A percentile compares a stretch with the other conserved stretches of the same genome.
Conservation (phyloP, 2,797 vertebrate genomes). For the Pseudochromis fuscus region DNA sequence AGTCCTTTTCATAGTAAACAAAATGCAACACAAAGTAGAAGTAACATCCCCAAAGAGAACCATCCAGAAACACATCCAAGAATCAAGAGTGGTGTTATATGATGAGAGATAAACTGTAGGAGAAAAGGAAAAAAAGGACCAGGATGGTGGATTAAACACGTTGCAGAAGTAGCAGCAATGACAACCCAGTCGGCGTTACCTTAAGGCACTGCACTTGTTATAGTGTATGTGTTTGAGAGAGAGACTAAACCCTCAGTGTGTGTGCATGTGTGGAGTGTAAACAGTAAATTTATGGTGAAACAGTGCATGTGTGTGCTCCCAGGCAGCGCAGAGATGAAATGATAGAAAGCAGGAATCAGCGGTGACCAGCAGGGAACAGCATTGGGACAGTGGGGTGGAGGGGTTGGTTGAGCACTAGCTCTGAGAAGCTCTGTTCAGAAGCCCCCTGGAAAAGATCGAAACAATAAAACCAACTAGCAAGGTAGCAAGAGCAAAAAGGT, state of each 20-base stretch:
- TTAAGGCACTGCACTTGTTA: constrained; percentile 58
- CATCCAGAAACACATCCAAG: constrained; percentile 32
- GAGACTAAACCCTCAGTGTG: constrained; percentile 22
- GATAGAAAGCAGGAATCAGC: constrained; percentile 95
- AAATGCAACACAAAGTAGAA: constrained; percentile 39
- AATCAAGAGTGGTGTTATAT: constrained; percentile 50
- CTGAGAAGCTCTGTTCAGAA: constrained; percentile 85
- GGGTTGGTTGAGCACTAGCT: constrained; percentile 80
- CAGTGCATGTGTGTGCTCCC: constrained; percentile 65
- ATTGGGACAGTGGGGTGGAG: constrained; percentile 92
- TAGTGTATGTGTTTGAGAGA: constrained; percentile 26
- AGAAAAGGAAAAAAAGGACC: constrained; percentile 60
- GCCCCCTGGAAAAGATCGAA: constrained; percentile 91
- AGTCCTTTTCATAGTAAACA: constrained; percentile 33
- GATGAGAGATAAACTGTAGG: constrained; percentile 62
- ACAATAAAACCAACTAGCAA: constrained; percentile 83
- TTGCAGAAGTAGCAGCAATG: constrained; percentile 71
- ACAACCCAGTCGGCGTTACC: constrained; percentile 65
- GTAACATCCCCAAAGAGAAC: constrained; percentile 37
- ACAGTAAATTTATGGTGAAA: constrained; percentile 31
- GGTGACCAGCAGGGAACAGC: constrained; percentile 88
- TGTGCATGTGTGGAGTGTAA: constrained; percentile 41
- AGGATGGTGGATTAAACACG: constrained; percentile 64
- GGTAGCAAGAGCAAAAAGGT: constrained; percentile 66
- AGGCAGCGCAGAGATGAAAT: constrained; percentile 90